Conservation (phyloP, 2,113 vertebrate genomes). For the Oceanodroma tethys region DNA sequence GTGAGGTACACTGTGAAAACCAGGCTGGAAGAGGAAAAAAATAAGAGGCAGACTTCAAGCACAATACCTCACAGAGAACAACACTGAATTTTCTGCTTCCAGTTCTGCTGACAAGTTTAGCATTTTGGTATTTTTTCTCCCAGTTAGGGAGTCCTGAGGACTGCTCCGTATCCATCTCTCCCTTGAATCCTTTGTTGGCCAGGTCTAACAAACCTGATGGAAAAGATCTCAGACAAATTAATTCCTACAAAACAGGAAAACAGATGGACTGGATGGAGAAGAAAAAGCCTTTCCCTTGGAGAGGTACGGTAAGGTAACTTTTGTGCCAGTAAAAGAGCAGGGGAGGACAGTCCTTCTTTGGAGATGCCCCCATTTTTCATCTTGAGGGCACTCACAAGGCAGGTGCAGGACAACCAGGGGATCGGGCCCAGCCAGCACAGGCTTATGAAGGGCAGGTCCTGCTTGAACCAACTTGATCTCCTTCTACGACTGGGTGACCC, state of each 20-base stretch:
- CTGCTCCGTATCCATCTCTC: fast-evolving
- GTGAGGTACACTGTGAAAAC: background rate
- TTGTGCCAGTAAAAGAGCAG: background rate
- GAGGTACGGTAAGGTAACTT: background rate
- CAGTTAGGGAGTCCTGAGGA: background rate
- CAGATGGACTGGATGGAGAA: background rate
- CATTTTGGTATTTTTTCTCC: background rate
- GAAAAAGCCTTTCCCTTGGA: background rate
- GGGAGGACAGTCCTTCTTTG: background rate
- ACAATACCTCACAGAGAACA: background rate
- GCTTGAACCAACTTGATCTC: too few relatives aligned
- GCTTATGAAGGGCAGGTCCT: too few relatives aligned
- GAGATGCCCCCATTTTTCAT: fast-evolving
- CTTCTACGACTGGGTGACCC: too few relatives aligned
- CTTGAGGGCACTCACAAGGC: too few relatives aligned
- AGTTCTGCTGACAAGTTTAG: background rate
- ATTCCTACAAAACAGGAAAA: background rate
- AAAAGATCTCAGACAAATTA: background rate
- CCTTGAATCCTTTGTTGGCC: background rate
- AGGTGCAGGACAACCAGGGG: too few relatives aligned
- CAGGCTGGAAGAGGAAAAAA: background rate
- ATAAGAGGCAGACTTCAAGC: background rate
- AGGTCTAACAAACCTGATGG: background rate
- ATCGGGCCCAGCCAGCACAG: too few relatives aligned
- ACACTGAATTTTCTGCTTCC: background rate